These are phyloP conservation scores for Athalia circularis DNA, from an alignment of 2,888 invertebrate species.

Conservation along the genomic window DNA sequence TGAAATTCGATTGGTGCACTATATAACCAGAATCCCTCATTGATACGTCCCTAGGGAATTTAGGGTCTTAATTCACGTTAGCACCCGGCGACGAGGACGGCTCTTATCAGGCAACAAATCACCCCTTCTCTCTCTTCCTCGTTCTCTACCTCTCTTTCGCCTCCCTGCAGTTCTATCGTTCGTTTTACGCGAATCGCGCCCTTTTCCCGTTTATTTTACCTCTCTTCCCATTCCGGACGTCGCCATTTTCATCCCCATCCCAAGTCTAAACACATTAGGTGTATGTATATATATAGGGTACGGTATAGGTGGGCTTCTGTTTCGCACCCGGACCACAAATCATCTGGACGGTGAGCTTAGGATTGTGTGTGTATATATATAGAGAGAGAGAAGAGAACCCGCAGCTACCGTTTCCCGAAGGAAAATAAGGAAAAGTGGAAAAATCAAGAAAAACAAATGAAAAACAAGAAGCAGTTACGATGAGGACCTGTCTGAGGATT, in stretches of 20 bases:
- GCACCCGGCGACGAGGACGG: constrained; percentile 32
- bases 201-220: background rate
- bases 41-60: constrained; percentile 26
- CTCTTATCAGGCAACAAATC: constrained; percentile 48
- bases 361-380: background rate
- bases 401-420: constrained; percentile 11
- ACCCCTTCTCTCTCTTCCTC: constrained; percentile 28
- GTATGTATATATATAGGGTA: no score
- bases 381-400: background rate
- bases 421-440: no score
- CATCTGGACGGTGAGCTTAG: constrained; percentile 12
- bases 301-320: background rate
- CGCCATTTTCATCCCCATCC: constrained; percentile 4
- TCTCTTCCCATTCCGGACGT: constrained; percentile 9
- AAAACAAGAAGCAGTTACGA: no score
- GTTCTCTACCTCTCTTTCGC: constrained; percentile 1
- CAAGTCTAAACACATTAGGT: constrained; percentile 17
- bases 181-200: constrained; percentile 11
- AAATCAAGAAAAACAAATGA: no score
- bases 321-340: constrained; percentile 26
- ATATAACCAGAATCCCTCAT: constrained; percentile 15
- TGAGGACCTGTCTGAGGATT: no score
- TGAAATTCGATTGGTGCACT: background rate
- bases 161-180: constrained; percentile 1
- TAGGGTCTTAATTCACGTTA: constrained; percentile 43